Conservation (phyloP, 64 coral and sea anemone genomes). For the Montipora capricornis region DNA sequence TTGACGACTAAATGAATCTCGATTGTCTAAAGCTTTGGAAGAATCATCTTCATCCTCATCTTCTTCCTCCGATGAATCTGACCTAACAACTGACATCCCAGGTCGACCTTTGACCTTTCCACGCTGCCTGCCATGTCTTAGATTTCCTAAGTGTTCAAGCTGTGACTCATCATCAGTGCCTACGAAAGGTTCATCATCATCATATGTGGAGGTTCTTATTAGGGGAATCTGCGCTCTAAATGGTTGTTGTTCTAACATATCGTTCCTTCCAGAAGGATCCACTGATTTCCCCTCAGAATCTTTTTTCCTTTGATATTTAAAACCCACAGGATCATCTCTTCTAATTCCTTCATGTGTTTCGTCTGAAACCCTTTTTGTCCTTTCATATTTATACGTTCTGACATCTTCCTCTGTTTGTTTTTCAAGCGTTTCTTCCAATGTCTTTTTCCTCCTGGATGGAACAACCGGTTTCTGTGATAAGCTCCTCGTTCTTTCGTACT, state of each 20-base stretch:
- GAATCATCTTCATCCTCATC: slow-evolving; percentile 3
- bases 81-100: background rate
- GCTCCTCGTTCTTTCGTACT: background rate
- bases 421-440: background rate
- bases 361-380: background rate
- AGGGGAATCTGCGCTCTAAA: slow-evolving; percentile 16
- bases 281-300: background rate
- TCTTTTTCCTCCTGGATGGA: background rate
- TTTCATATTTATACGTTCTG: background rate
- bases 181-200: background rate
- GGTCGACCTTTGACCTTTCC: slow-evolving; percentile 12
- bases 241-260: background rate
- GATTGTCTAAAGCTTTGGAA: background rate
- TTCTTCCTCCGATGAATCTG: slow-evolving; percentile 35
- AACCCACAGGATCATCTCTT: background rate
- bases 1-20: background rate
- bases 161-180: background rate
- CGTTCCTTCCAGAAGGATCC: slow-evolving; percentile 2
- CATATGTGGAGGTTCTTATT: slow-evolving; percentile 4
- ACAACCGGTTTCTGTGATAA: background rate
- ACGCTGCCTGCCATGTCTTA: background rate
- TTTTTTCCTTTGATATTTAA: background rate
- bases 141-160: background rate
- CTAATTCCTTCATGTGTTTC: background rate
- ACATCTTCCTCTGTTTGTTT: background rate